Evolutionary conservation across 2,797 vertebrate species (phyloP).

Genomic region (Muscicapa comitata): DNA sequence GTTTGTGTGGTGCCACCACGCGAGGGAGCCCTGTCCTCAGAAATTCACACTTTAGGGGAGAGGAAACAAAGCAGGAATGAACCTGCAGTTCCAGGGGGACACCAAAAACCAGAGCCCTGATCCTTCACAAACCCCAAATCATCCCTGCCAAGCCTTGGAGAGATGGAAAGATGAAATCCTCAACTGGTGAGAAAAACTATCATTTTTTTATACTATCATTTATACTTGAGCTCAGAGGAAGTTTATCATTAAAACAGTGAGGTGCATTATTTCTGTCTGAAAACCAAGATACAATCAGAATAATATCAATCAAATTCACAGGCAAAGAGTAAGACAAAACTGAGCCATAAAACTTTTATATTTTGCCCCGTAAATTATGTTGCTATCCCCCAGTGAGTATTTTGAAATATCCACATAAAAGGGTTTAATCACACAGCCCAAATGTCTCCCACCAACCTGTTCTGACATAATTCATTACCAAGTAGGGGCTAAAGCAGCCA

Average conservation of each 20-base stretch:
- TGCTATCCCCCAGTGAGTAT: not conserved
- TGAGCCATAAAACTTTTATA: fast-evolving
- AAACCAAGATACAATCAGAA: not conserved
- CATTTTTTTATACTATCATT: fast-evolving
- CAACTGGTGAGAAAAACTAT: fast-evolving
- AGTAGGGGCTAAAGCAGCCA: not conserved
- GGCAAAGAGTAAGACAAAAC: not conserved
- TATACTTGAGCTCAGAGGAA: fast-evolving
- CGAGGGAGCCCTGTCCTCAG: constrained; percentile 69
- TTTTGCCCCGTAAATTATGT: not conserved
- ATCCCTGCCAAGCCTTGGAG: not conserved
- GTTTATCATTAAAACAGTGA: fast-evolving
- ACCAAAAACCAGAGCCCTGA: not conserved
- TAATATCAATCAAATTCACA: not conserved
- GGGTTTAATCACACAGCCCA: not conserved
- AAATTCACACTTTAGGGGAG: not conserved
- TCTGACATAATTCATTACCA: not conserved
- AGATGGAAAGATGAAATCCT: not conserved
- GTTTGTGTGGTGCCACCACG: constrained; percentile 47
- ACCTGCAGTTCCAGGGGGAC: fast-evolving
- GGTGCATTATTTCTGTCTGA: not conserved
- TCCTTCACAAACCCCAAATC: not conserved
- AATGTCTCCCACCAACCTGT: not conserved
- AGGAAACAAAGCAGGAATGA: fast-evolving
- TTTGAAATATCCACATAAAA: not conserved